A percentile compares a stretch with the other conserved stretches of the same genome.
These are phyloP conservation scores for Irena cyanogastra DNA, from an alignment of 2,113 vertebrate genomes.

Conservation along the genomic window DNA sequence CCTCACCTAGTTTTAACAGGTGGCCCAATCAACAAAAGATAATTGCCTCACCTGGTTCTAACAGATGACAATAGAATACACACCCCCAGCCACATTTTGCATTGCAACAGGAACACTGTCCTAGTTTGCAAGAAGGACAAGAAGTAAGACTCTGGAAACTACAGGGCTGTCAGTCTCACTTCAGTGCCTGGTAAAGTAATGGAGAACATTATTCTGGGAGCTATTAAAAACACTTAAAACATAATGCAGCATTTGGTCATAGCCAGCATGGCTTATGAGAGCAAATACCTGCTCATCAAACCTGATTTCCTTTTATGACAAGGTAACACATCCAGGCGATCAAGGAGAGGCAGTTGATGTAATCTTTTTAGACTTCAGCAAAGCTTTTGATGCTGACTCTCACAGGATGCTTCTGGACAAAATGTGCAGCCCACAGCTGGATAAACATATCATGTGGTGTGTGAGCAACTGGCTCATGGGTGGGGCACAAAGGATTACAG, in stretches of 20 bases:
- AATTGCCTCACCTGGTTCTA: background rate
- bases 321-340: background rate
- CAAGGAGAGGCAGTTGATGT: too few relatives aligned
- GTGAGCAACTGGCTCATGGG: fast-evolving
- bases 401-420: background rate
- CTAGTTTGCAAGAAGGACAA: background rate
- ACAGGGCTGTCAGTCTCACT: background rate
- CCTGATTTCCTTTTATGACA: background rate
- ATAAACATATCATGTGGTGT: background rate
- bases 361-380: background rate
- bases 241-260: background rate
- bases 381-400: background rate
- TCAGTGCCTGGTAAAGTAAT: background rate
- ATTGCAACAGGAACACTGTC: background rate
- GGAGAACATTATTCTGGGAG: background rate
- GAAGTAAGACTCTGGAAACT: background rate
- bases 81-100: background rate
- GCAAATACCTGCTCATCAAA: background rate
- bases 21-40: too few relatives aligned
- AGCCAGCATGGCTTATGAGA: background rate
- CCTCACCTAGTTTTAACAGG: too few relatives aligned
- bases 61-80: background rate
- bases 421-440: background rate
- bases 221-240: background rate
- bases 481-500: background rate